Percentiles rank a stretch among this genome's conserved stretches.
Conservation (phyloP, 2,113 vertebrate species). For the Cheilinus undulatus region DNA sequence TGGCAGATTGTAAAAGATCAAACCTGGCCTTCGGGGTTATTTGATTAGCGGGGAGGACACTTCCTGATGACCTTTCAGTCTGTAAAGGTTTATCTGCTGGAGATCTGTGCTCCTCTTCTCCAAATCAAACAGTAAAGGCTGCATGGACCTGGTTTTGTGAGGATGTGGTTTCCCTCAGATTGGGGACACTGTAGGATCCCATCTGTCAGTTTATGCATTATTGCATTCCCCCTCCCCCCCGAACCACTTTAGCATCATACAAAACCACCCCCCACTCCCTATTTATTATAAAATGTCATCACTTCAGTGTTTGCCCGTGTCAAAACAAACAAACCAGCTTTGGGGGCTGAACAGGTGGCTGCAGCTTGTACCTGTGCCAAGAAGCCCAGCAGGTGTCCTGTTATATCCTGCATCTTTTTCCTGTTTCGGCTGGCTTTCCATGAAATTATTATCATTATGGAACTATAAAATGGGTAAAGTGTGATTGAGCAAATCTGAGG, state of each 20-base stretch:
- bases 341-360: conserved; percentile 46
- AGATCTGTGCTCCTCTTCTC: conserved; percentile 32
- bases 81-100: conserved; percentile 54
- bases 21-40: conserved; percentile 52
- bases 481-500: no score
- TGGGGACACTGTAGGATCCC: conserved; percentile 56
- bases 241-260: conserved; percentile 15
- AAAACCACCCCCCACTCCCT: conserved; percentile 29
- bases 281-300: conserved; percentile 52
- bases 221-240: conserved; percentile 41
- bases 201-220: conserved; percentile 73
- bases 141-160: conserved; percentile 17
- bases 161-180: conserved; percentile 33
- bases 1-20: conserved; percentile 68
- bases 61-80: conserved; percentile 54
- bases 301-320: conserved; percentile 27
- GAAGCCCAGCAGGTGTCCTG: conserved; percentile 6
- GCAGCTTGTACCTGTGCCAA: conserved; percentile 30
- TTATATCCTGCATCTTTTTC: conserved; percentile 38
- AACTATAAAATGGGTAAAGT: neutral
- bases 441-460: conserved; percentile 6
- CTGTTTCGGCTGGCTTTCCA: neutral
- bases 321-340: conserved; percentile 48
- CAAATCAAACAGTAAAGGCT: conserved; percentile 21
- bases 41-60: conserved; percentile 56